Conservation (phyloP, 2,888 invertebrate species). For the Amiota mariae region DNA sequence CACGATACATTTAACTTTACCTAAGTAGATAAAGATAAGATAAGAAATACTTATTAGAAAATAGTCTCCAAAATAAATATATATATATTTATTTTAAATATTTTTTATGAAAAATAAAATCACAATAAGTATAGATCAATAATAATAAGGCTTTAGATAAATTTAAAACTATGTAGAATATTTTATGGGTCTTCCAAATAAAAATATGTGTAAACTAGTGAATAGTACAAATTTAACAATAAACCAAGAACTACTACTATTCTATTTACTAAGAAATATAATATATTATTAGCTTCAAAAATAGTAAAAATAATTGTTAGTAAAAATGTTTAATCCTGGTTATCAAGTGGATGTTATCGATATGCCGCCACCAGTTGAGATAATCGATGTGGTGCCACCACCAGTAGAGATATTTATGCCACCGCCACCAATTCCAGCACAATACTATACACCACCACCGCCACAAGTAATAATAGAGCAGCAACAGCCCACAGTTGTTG, state of each 20-base stretch:
- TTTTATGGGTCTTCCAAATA: background rate
- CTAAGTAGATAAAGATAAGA: background rate
- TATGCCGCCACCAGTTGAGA: conserved; percentile 45
- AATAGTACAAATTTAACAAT: conserved; percentile 14
- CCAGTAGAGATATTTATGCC: conserved; percentile 42
- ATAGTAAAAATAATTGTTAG: background rate
- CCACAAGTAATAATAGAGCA: background rate
- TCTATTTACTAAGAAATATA: background rate
- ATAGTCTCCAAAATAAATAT: background rate
- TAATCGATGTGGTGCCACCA: conserved; percentile 32
- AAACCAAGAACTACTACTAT: background rate
- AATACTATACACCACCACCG: conserved; percentile 34
- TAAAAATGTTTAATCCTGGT: conserved; percentile 36
- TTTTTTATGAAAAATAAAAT: conserved; percentile 1
- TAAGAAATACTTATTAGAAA: conserved; percentile 2
- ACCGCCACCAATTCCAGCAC: conserved; percentile 40
- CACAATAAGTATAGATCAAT: conserved; percentile 14
- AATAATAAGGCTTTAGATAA: conserved; percentile 30
- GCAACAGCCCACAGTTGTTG: conserved; percentile 48
- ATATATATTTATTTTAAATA: background rate
- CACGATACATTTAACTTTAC: too few species aligned
- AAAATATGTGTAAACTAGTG: background rate
- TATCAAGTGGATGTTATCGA: conserved; percentile 56
- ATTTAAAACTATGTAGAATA: background rate
- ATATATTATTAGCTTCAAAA: background rate